Evolutionary conservation across 1,140 invertebrate genomes (phyloP).

Genomic region (Pseudomyrmex dendroicus): DNA sequence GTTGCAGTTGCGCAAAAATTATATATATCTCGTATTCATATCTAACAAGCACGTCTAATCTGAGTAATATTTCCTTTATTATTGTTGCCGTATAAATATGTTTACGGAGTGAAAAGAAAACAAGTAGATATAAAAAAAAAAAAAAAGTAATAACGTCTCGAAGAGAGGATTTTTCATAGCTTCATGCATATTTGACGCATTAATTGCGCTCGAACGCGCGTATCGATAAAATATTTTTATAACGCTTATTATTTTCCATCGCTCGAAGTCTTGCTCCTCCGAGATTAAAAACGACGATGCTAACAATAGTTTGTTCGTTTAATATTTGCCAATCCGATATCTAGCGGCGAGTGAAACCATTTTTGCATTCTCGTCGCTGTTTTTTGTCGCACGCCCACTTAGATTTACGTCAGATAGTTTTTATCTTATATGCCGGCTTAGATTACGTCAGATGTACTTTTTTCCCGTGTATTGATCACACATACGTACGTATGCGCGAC

Average conservation of each 20-base stretch:
- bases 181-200: conserved; percentile 7
- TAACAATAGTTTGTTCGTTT: conserved; percentile 28
- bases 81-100: not conserved
- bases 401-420: not conserved
- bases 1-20: too few species aligned
- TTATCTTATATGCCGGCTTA: too few species aligned
- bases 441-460: too few species aligned
- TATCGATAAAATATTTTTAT: conserved; percentile 33
- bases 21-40: too few species aligned
- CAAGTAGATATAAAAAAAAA: not conserved
- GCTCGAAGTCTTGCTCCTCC: not conserved
- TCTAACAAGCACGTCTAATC: too few species aligned
- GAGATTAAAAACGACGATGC: conserved; percentile 33
- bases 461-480: too few species aligned
- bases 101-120: not conserved
- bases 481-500: too few species aligned
- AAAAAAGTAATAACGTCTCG: not conserved
- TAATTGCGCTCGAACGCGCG: conserved; percentile 18
- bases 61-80: not conserved
- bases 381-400: not conserved
- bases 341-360: not conserved
- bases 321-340: conserved; percentile 30
- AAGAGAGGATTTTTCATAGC: not conserved
- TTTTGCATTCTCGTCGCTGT: not conserved
- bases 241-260: conserved; percentile 38